phyloP scores from a whole-genome alignment of 2,113 vertebrate genomes.

The Entomyzon cyanotis region DNA sequence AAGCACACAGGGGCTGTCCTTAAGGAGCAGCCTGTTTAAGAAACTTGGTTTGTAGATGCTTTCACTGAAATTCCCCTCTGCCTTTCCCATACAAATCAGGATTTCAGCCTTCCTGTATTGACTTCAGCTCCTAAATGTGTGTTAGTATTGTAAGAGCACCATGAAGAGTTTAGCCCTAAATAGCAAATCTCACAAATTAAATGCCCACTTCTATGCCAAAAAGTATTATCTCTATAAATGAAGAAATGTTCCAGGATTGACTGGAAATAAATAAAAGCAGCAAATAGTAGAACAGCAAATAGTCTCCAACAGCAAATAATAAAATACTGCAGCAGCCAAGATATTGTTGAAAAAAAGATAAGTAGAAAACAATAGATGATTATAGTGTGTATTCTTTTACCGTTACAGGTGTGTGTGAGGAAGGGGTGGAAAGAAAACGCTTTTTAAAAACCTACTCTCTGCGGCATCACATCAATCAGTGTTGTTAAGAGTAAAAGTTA shows the following conservation, averaged over 20 bases:
- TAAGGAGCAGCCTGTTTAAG: background rate
- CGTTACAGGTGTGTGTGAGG: accelerated
- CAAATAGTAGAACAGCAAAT: background rate
- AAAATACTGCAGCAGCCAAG: background rate
- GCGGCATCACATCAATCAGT: background rate
- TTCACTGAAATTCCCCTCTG: background rate
- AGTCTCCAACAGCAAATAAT: background rate
- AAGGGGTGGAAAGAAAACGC: background rate
- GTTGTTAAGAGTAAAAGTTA: background rate
- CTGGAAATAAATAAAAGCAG: background rate
- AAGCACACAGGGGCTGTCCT: background rate
- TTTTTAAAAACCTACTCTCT: background rate
- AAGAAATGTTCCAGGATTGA: background rate
- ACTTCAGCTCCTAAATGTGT: background rate
- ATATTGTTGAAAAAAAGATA: background rate
- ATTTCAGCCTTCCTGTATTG: background rate
- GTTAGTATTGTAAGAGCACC: background rate
- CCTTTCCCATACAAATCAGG: background rate
- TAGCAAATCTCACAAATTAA: background rate
- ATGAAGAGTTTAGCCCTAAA: background rate
- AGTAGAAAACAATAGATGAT: background rate
- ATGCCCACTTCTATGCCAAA: background rate
- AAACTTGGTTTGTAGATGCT: background rate
- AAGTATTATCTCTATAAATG: background rate
- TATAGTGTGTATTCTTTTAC: background rate